Percentiles rank a stretch among this genome's conserved stretches.
Conservation (phyloP, 2,888 invertebrate species). For the Rhamphomyia laevipes region DNA sequence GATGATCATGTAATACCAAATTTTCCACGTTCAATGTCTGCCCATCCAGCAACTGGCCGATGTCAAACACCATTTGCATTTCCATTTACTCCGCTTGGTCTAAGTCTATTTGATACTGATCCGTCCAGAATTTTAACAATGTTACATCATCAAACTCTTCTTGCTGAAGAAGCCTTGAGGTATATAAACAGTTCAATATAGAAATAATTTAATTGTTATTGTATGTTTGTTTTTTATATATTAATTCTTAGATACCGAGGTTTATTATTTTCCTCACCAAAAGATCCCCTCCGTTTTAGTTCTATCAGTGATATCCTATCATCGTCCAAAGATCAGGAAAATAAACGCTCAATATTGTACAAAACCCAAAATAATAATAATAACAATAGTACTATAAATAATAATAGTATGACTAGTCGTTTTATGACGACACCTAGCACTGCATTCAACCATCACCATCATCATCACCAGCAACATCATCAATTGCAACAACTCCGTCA, state of each 20-base stretch:
- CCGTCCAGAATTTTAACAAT: conserved; percentile 44
- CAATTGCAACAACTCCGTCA: conserved; percentile 19
- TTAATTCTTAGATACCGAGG: conserved; percentile 28
- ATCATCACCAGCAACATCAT: conserved; percentile 17
- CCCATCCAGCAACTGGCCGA: conserved; percentile 21
- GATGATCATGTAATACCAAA: conserved; percentile 17
- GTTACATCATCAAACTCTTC: conserved; percentile 40
- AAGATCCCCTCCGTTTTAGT: conserved; percentile 32
- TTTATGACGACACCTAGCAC: background rate
- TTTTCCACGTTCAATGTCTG: conserved; percentile 17
- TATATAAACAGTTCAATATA: conserved; percentile 15
- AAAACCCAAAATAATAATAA: conserved; percentile 13
- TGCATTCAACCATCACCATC: conserved; percentile 14
- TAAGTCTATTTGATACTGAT: conserved; percentile 38
- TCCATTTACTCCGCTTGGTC: conserved; percentile 41
- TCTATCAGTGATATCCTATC: conserved; percentile 33
- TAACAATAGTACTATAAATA: conserved; percentile 18
- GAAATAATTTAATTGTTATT: background rate
- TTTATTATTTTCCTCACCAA: conserved; percentile 30
- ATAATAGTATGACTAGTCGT: conserved; percentile 3
- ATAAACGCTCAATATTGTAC: conserved; percentile 11
- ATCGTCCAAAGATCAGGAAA: conserved; percentile 30
- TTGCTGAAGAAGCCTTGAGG: conserved; percentile 38
- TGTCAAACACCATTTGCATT: conserved; percentile 46
- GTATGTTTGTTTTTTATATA: background rate